These are phyloP conservation scores for Panagrolaimus sp. DNA, from an alignment of 1,140 invertebrate species.

Conservation along the genomic window DNA sequence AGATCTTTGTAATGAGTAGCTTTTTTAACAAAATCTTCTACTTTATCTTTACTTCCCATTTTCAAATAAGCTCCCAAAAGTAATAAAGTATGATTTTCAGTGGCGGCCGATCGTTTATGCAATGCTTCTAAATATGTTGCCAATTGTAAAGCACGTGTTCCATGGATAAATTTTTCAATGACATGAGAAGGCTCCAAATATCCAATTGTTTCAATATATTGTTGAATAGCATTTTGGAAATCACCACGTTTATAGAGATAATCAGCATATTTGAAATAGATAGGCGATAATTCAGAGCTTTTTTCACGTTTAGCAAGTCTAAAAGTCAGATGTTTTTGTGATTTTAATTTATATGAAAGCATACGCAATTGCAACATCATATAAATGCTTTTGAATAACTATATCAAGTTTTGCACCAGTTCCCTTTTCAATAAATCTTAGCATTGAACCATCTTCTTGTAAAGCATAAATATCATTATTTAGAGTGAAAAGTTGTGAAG, in stretches of 20 bases:
- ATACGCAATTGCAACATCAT: constrained; percentile 51
- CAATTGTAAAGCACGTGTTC: constrained; percentile 43
- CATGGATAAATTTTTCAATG: constrained; percentile 56
- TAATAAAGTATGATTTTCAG: constrained; percentile 47
- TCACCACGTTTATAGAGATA: constrained; percentile 57
- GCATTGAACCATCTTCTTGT: constrained; percentile 38
- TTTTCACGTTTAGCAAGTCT: constrained; percentile 50
- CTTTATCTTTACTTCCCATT: constrained; percentile 39
- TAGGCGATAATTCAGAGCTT: constrained; percentile 34
- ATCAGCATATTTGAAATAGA: constrained; percentile 56
- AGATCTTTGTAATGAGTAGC: constrained; percentile 24
- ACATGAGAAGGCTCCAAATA: constrained; percentile 55
- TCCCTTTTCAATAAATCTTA: constrained; percentile 47
- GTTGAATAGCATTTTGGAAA: constrained; percentile 52
- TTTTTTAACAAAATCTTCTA: constrained; percentile 45
- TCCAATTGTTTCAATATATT: constrained; percentile 57
- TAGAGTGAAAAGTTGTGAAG: constrained; percentile 41
- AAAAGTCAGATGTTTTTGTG: constrained; percentile 18
- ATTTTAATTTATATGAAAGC: not conserved
- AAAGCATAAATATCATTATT: constrained; percentile 40
- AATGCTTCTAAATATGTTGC: constrained; percentile 50
- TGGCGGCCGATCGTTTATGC: constrained; percentile 44
- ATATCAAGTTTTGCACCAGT: constrained; percentile 52
- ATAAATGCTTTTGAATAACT: constrained; percentile 52
- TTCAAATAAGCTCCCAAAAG: constrained; percentile 52